Percentiles rank a stretch among this genome's conserved stretches.
These are phyloP conservation scores for Tanypteryx hageni DNA, from an alignment of 2,888 invertebrate species.

Conservation along the genomic window DNA sequence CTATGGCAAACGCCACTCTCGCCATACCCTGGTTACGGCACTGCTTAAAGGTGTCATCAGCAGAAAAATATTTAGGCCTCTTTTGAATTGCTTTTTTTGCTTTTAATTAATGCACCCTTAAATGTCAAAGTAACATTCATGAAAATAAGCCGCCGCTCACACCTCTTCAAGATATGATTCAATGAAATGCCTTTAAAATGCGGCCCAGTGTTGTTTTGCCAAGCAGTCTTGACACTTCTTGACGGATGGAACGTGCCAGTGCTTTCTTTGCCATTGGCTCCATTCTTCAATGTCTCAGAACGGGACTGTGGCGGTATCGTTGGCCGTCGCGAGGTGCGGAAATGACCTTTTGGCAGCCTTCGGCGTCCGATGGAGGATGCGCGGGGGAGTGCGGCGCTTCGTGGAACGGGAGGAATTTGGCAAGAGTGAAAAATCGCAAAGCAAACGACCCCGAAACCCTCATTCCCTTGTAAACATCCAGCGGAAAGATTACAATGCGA, in stretches of 20 bases:
- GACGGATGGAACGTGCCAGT: background rate
- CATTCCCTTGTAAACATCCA: background rate
- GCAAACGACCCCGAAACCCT: constrained; percentile 14
- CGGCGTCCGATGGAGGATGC: background rate
- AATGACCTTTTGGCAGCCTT: background rate
- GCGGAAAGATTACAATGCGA: background rate
- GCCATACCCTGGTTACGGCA: too few relatives aligned
- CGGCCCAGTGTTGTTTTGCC: background rate
- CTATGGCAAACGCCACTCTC: too few relatives aligned
- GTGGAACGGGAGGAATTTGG: background rate
- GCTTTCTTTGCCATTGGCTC: background rate
- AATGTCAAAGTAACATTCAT: too few relatives aligned
- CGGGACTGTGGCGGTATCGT: background rate
- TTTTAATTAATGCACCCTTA: too few relatives aligned
- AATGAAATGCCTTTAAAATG: too few relatives aligned
- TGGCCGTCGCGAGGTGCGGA: background rate
- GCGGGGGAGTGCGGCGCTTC: background rate
- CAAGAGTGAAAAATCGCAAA: background rate
- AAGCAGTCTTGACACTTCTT: background rate
- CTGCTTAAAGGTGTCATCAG: too few relatives aligned
- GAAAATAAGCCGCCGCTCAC: too few relatives aligned
- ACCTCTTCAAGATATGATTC: too few relatives aligned
- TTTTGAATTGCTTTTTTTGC: too few relatives aligned
- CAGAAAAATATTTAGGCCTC: too few relatives aligned
- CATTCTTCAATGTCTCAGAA: background rate